These are phyloP conservation scores for Molorchus minor DNA, from an alignment of 2,888 invertebrate species.

Conservation along the genomic window DNA sequence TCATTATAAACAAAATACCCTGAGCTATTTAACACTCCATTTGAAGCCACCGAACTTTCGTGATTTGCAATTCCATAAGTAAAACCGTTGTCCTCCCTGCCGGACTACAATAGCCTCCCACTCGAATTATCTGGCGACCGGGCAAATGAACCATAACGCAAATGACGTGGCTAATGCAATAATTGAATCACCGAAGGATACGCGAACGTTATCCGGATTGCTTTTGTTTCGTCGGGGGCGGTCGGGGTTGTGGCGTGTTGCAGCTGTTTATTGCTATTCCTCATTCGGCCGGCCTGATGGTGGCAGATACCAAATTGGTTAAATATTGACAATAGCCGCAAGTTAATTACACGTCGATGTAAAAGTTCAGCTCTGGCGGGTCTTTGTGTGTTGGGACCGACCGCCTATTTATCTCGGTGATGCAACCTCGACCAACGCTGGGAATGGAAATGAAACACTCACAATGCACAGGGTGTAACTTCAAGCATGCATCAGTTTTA, in stretches of 20 bases:
- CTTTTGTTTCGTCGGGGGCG: not conserved
- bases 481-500: no score
- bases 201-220: not conserved
- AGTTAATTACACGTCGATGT: slow-evolving; percentile 7
- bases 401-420: not conserved
- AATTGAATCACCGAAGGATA: slow-evolving; percentile 39
- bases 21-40: no score
- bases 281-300: not conserved
- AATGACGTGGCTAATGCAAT: slow-evolving; percentile 36
- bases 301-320: slow-evolving; percentile 10
- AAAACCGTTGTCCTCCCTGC: no score
- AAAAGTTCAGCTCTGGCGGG: not conserved
- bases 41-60: no score
- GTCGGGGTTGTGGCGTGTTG: not conserved
- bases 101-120: no score
- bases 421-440: no score
- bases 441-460: no score
- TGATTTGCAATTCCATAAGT: no score
- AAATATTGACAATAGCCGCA: slow-evolving; percentile 16
- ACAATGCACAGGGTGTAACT: no score
- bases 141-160: slow-evolving; percentile 29
- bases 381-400: not conserved
- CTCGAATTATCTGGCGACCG: slow-evolving; percentile 35
- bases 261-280: slow-evolving; percentile 6
- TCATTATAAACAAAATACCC: no score